phyloP scores from a whole-genome alignment of 2,113 vertebrate genomes.

The Thymallus thymallus region DNA sequence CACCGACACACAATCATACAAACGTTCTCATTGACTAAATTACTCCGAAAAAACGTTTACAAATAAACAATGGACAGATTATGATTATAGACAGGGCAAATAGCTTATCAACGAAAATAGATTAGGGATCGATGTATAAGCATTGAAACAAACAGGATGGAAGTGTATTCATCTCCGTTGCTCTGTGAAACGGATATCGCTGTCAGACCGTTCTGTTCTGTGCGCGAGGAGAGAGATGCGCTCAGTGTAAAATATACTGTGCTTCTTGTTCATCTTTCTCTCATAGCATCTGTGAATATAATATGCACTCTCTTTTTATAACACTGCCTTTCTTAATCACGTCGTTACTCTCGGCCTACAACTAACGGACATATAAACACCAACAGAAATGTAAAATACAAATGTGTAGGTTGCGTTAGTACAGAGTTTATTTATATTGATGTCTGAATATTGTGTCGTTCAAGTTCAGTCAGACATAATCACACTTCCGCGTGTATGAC shows the following conservation, averaged over 20 bases:
- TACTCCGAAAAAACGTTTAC: background rate
- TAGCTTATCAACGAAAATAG: background rate
- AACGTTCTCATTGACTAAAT: no score
- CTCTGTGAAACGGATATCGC: background rate
- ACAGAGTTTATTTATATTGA: background rate
- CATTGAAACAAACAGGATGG: background rate
- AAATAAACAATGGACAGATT: background rate
- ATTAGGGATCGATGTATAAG: background rate
- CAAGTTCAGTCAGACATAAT: background rate
- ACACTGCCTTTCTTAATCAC: no score
- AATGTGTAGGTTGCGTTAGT: background rate
- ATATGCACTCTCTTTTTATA: no score
- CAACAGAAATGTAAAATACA: background rate
- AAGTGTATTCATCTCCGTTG: background rate
- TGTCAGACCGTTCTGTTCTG: background rate
- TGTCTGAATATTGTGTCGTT: background rate
- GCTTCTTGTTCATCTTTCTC: background rate
- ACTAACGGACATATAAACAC: background rate
- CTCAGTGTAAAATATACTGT: background rate
- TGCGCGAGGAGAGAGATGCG: background rate
- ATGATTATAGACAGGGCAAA: no score
- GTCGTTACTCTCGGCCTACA: no score
- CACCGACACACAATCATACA: background rate
- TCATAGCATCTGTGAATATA: background rate
- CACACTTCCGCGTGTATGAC: background rate